Evolutionary conservation across 37 sponge, comb jelly and placozoan species (phyloP), one percentile per base, ranked within the genome.

Genomic region (Crambe crambe): DNA sequence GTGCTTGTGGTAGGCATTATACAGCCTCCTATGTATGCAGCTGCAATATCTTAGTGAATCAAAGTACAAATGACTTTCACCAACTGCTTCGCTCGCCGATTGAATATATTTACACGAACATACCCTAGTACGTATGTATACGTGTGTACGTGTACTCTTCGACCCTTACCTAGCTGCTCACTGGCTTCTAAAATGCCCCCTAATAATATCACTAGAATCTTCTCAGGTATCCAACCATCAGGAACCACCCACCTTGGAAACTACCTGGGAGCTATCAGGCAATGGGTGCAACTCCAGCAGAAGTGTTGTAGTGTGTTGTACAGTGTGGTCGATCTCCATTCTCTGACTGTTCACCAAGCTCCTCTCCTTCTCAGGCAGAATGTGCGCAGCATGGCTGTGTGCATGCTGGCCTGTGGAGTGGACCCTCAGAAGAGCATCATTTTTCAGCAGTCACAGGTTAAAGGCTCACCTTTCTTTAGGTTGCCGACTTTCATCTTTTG

Each of bases 221-320:
- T 95, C 61, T 95, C 96, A 29, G 96, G 96, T 10, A 95, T 95
- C 29, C 96, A 95, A 72, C 96, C 96, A n/a, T 75, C 96, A 20
- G 93, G 96, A 25, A 38, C 72, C 15, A 76, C 86, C 51, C 96
- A 95, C 74, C 47, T 95, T 22, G 96, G 96, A 21, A 95, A 95
- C 90, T 95, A 95, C 66, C 68, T 95, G 22, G 96, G 96, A 0
- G 96, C 96, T 42, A 64, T 95, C 30, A 74, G 85, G 35, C 92
- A 84, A 39, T 95, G 96, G 96, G 88, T 89, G 0, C 31, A 61
- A 27, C 80, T 92, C 10, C 96, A 95, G 60, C 67, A 78, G 17
- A 12, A 72, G 29, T 84, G 72, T 39, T 25, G 32, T 42, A 69
- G 81, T 36, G 83, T 89, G 3, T 56, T 95, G 51, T 95, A 92